phyloP scores from a whole-genome alignment of 23 tunicate genomes.

The Oikopleura dioica region DNA sequence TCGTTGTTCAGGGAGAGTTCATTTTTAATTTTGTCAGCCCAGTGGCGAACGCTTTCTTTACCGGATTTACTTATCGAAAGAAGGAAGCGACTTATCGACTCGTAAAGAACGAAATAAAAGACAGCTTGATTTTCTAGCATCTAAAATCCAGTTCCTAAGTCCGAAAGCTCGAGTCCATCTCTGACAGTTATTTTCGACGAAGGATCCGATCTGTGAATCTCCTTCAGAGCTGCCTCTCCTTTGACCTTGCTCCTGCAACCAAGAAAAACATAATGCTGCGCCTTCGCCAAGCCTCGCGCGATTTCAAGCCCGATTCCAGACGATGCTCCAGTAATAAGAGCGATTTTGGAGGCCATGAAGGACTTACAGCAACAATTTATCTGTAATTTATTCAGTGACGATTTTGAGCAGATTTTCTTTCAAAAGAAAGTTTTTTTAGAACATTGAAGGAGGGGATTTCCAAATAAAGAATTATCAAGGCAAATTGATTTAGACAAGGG shows the following conservation, averaged over 20 bases:
- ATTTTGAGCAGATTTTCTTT: no score
- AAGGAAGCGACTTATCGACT: no score
- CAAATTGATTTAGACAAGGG: no score
- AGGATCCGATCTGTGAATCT: background rate
- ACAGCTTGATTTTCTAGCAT: no score
- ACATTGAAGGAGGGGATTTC: no score
- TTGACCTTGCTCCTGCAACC: background rate
- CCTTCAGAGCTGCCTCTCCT: background rate
- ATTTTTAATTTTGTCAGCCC: background rate
- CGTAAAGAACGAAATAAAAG: no score
- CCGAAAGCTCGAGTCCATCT: constrained; percentile 2
- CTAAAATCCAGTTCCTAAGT: background rate
- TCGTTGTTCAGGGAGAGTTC: background rate
- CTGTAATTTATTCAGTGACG: no score
- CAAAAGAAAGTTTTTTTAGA: no score
- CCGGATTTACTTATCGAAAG: no score
- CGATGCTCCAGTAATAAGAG: background rate
- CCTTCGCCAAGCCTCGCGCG: background rate
- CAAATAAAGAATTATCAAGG: no score
- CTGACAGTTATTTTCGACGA: background rate
- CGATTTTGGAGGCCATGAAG: no score
- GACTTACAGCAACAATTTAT: no score
- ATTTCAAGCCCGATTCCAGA: constrained; percentile 2
- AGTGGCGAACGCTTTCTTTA: background rate
- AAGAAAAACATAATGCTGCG: background rate